Conservation (phyloP, 1,140 invertebrate species). For the Drosophila micromelanica region DNA sequence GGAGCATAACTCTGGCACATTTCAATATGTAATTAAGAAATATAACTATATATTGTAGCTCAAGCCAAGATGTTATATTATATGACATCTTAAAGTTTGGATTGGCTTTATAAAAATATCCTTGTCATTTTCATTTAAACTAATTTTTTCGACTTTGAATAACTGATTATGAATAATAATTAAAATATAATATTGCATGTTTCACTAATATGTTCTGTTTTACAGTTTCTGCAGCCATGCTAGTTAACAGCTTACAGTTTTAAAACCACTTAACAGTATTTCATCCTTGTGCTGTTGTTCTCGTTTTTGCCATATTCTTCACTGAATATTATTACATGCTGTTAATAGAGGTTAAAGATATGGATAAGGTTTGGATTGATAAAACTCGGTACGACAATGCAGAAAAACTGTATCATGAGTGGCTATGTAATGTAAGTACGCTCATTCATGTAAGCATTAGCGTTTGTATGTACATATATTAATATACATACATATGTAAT, state of each 20-base stretch:
- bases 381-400: conserved; percentile 86
- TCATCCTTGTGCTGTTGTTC: neutral
- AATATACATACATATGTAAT: too few relatives aligned
- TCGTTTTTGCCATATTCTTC: conserved; percentile 11
- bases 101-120: too few relatives aligned
- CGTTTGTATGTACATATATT: too few relatives aligned
- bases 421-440: conserved; percentile 47
- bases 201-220: neutral
- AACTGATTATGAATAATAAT: too few relatives aligned
- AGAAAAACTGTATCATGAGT: conserved; percentile 85
- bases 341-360: conserved; percentile 21
- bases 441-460: neutral
- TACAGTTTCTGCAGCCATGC: neutral
- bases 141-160: too few relatives aligned
- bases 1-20: too few relatives aligned
- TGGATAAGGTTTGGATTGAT: conserved; percentile 86
- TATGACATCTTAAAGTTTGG: too few relatives aligned
- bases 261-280: neutral
- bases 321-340: conserved; percentile 22
- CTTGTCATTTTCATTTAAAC: too few relatives aligned
- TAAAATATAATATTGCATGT: too few relatives aligned
- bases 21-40: too few relatives aligned
- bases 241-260: neutral
- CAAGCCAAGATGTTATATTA: too few relatives aligned
- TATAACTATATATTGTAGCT: too few relatives aligned